These are phyloP conservation scores for Meda fulgida DNA, from an alignment of 2,797 vertebrate species.

Conservation along the genomic window DNA sequence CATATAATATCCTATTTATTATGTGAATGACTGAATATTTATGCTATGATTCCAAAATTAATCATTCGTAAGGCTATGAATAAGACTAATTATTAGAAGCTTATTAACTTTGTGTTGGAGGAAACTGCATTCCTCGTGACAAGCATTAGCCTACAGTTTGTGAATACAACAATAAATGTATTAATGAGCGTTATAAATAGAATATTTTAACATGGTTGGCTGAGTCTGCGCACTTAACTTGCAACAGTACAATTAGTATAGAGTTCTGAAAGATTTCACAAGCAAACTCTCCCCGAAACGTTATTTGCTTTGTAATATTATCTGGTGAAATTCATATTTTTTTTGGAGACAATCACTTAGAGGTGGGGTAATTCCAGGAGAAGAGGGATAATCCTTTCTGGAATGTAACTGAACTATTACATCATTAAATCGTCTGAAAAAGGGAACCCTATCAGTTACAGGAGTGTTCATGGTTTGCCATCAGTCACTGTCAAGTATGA, in stretches of 20 bases:
- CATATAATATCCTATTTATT: not conserved
- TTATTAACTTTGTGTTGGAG: conserved; percentile 9
- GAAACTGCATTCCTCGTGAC: not conserved
- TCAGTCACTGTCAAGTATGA: conserved; percentile 27
- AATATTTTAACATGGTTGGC: conserved; percentile 1
- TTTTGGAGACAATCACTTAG: conserved; percentile 47
- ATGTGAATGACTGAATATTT: not conserved
- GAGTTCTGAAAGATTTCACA: not conserved
- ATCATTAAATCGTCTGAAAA: conserved; percentile 35
- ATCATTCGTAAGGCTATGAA: not conserved
- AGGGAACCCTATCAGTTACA: not conserved
- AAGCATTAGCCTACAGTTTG: not conserved
- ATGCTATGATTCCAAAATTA: conserved; percentile 5
- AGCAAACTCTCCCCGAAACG: not conserved
- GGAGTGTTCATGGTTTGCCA: conserved; percentile 20
- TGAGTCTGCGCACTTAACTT: not conserved
- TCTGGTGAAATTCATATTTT: not conserved
- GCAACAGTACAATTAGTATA: not conserved
- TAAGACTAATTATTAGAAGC: not conserved
- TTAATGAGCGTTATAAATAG: not conserved
- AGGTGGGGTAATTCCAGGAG: conserved; percentile 76
- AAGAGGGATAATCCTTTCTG: conserved; percentile 73
- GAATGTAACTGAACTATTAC: conserved; percentile 62
- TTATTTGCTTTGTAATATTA: conserved; percentile 22
- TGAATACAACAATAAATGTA: not conserved